phyloP scores from a whole-genome alignment of 2,113 vertebrate species.

The Lathamus discolor region DNA sequence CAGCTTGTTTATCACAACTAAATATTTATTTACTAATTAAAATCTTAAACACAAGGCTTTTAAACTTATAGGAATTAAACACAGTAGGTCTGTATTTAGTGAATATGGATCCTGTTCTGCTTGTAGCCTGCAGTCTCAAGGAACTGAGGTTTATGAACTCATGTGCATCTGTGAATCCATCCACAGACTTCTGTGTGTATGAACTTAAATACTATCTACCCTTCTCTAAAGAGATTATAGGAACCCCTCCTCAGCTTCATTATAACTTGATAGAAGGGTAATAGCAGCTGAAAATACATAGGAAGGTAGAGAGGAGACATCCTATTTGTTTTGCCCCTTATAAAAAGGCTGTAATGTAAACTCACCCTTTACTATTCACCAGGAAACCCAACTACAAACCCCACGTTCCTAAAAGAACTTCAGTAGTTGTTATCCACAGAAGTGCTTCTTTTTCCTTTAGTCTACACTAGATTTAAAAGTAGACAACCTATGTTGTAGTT shows the following conservation, averaged over 20 bases:
- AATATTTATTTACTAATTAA: conserved; percentile 21
- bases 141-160: background rate
- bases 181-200: rapidly evolving
- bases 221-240: background rate
- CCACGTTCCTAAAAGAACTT: background rate
- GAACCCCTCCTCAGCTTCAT: rapidly evolving
- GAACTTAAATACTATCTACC: background rate
- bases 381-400: background rate
- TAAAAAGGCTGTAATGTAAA: background rate
- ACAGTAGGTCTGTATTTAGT: background rate
- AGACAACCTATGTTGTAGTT: background rate
- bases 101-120: background rate
- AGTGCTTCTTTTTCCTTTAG: background rate
- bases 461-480: background rate
- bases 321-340: background rate
- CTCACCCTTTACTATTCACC: background rate
- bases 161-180: background rate
- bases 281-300: background rate
- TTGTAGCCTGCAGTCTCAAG: background rate
- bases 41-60: background rate
- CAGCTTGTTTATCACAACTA: background rate
- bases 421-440: background rate
- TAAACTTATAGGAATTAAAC: background rate
- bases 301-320: background rate
- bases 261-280: background rate